Base-by-base conservation (phyloP, 2,888 invertebrate genomes). In the Cremastobaeus sp. region DNA sequence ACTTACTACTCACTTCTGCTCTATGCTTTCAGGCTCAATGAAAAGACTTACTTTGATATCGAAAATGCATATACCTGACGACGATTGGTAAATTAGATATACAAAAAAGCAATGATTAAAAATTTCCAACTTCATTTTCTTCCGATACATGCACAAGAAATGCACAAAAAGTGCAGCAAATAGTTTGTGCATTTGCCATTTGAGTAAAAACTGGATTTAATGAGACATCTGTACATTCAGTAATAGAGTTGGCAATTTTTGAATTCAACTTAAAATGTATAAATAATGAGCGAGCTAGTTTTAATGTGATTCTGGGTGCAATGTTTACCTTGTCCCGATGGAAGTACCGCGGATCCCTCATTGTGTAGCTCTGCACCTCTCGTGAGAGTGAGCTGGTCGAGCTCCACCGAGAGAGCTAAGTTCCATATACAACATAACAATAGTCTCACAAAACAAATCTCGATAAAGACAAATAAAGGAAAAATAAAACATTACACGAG, bases 341-440 rank as follows among this genome's bases (percentile, higher is more conserved):
- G 77, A 83, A 84, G 82, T 83, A 86, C 82, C 84, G 87, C 88
- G 86, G 88, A 88, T 86, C 87, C 86, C 87, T 88, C 88, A 88
- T 88, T 88, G 90, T 90, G 88, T 90, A 90, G 87, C 88, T 90
- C 87, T 90, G 90, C 84, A 91, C 91, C 85, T 91, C 91, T 86
- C 89, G 89, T 81, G 91, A 91, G 81, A 91, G 88, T 82, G 91
- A 91, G 88, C 91, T 91, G 89, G 90, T 88, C 75, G 91, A 91
- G 88, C 91, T 91, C 90, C 90, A 91, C 87, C 91, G 90, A 89
- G 91, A 91, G 88, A 91, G 89, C 90, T 91, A 89, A 82, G 86
- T 89, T 86, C 88, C 88, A 89, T 84, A 84, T 82, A 86, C 84
- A 90, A 89, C 88, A 89, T 86, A 89, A 88, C 78, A 87, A 87